phyloP scores from a whole-genome alignment of 1,140 invertebrate genomes.

The Drosophila tani region DNA sequence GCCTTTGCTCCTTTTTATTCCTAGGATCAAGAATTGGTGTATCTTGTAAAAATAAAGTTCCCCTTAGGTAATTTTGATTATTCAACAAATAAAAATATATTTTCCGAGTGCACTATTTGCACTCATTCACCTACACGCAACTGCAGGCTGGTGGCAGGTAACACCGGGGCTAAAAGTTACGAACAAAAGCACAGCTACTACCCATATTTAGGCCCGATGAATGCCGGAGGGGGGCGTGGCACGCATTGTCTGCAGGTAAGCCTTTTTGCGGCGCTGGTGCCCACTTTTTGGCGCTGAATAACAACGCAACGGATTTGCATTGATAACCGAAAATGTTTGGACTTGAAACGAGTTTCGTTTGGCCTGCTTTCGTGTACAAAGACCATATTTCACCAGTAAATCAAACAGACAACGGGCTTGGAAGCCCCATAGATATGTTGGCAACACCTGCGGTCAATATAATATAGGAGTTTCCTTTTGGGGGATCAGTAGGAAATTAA shows the following conservation, averaged over 20 bases:
- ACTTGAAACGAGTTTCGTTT: slow-evolving; percentile 26
- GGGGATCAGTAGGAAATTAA: background rate
- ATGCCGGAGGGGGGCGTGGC: slow-evolving; percentile 58
- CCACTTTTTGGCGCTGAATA: slow-evolving; percentile 61
- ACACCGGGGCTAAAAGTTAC: slow-evolving; percentile 31
- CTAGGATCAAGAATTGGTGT: too few relatives aligned
- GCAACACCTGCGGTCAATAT: slow-evolving; percentile 13
- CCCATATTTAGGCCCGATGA: slow-evolving; percentile 13
- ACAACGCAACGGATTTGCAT: slow-evolving; percentile 65
- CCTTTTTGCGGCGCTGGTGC: slow-evolving; percentile 62
- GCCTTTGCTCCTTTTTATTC: background rate
- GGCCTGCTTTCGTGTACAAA: slow-evolving; percentile 58
- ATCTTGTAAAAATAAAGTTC: too few relatives aligned
- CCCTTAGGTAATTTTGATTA: too few relatives aligned
- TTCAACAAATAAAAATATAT: too few relatives aligned
- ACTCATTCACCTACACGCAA: slow-evolving; percentile 39
- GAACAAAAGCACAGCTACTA: slow-evolving; percentile 45
- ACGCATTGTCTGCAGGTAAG: slow-evolving; percentile 64
- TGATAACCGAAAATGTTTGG: slow-evolving; percentile 69
- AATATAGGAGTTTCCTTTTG: background rate
- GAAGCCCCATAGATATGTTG: slow-evolving; percentile 23
- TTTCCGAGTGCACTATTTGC: background rate
- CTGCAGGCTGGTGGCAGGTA: slow-evolving; percentile 20
- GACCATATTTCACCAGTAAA: slow-evolving; percentile 73
- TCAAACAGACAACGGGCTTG: slow-evolving; percentile 67